Percentiles rank a stretch among this genome's conserved stretches.
Evolutionary conservation across 2,797 vertebrate species (phyloP).

Genomic region (Periparus ater): DNA sequence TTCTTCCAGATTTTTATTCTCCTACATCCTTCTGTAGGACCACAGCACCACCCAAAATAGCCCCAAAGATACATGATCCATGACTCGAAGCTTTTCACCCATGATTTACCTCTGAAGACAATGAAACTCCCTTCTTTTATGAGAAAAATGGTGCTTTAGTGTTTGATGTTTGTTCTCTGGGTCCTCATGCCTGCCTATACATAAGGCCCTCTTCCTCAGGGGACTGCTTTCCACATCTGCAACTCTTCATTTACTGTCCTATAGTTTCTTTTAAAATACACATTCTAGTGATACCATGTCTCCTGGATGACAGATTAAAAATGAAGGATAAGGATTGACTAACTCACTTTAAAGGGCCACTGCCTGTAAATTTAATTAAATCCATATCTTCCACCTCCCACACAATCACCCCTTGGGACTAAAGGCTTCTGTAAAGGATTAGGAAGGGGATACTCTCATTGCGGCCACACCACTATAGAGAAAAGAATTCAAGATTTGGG

Average conservation of each 20-base stretch:
- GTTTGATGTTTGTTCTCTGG: background rate
- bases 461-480: background rate
- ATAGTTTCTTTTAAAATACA: background rate
- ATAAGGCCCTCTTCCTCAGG: background rate
- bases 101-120: background rate
- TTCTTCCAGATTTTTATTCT: background rate
- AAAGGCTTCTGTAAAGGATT: slow-evolving; percentile 50
- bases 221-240: background rate
- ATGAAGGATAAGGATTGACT: slow-evolving; percentile 3
- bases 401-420: slow-evolving; percentile 31
- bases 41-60: background rate
- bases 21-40: background rate
- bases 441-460: slow-evolving; percentile 45
- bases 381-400: slow-evolving; percentile 43
- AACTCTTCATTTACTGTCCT: background rate
- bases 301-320: slow-evolving; percentile 17
- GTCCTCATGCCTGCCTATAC: background rate
- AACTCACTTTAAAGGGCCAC: slow-evolving; percentile 30
- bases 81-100: background rate
- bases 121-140: fast-evolving
- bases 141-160: background rate
- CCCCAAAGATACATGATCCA: background rate
- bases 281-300: background rate
- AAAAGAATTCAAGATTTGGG: slow-evolving; percentile 52
- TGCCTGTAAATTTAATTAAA: slow-evolving; percentile 62